Evolutionary conservation across 2,113 vertebrate species (phyloP), one percentile per base, ranked within the genome.

Genomic region (Neolamprologus fasciatus): DNA sequence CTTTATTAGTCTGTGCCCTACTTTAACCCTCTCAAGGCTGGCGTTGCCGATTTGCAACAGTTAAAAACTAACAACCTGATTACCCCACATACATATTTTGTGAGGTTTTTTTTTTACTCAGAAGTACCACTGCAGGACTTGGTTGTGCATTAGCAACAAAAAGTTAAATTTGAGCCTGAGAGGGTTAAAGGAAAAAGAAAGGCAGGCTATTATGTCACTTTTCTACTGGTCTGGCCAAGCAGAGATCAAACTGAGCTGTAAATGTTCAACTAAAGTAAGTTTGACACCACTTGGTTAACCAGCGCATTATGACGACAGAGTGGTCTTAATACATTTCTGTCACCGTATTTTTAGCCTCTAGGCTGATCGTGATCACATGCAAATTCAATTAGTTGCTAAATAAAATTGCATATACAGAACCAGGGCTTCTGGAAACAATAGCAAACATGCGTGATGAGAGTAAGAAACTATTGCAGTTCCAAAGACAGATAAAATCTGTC

Each of bases 301-400:
- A 2, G 31, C 0, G 3, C 1, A 66, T 66, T 66, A 66, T n/a
- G 61, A 66, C 2, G 6, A 37, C 61, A 66, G 10, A 66, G 9
- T n/a, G 31, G 9, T n/a, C 0, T 35, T 35, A 35, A 31, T 61
- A 33, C 26, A 31, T 31, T 33, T 33, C 31, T 0, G 17, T 58
- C 58, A 35, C 0, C 0, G 3, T 63, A 35, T 63, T 35, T 7
- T 35, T 63, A 33, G 28, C 28, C 31, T 35, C 58, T 35, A 63
- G 58, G 58, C 28, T 33, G 58, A 63, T 63, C 16, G 1, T 17
- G 31, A 63, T 35, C 9, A 35, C 31, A 63, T 35, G 58, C 31
- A 63, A 35, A 19, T 63, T 33, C 58, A 63, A n/a, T 35, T 33
- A 0, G 28, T 11, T 63, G 58, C 58, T 63, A 11, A 35, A 63